Evolutionary conservation across 2,888 invertebrate species (phyloP).

Genomic region (Drosophila affinis): DNA sequence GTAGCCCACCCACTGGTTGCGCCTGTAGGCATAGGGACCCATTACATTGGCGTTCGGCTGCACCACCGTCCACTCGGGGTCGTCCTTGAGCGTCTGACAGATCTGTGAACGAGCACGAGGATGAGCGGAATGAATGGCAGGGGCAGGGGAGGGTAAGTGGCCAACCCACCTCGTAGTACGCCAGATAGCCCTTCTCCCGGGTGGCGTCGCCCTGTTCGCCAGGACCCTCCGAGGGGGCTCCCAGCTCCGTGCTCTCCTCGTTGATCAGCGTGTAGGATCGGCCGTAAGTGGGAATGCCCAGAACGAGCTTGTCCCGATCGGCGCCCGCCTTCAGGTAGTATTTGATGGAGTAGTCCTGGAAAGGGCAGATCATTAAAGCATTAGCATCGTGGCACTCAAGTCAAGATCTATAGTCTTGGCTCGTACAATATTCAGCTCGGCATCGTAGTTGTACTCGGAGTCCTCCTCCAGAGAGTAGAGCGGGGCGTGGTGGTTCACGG

Average conservation of each 20-base stretch:
- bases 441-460: constrained; percentile 94
- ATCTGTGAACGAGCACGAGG: constrained; percentile 86
- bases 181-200: constrained; percentile 95
- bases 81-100: constrained; percentile 91
- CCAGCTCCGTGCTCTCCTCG: constrained; percentile 92
- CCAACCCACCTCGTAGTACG: constrained; percentile 92
- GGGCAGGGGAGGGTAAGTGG: no score
- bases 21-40: constrained; percentile 95
- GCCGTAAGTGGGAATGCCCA: constrained; percentile 95
- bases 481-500: constrained; percentile 95
- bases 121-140: no score
- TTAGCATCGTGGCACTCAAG: background rate
- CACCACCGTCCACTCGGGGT: constrained; percentile 91
- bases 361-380: no score
- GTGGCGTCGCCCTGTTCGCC: constrained; percentile 96
- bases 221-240: constrained; percentile 94
- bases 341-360: constrained; percentile 92
- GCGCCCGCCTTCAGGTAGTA: constrained; percentile 92
- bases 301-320: constrained; percentile 90
- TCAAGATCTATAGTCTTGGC: background rate
- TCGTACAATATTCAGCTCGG: constrained; percentile 94
- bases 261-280: constrained; percentile 95
- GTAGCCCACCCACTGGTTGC: constrained; percentile 97
- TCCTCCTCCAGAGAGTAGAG: constrained; percentile 90
- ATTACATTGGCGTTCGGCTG: constrained; percentile 92